Conservation (phyloP, 2,113 vertebrate genomes). For the Laticauda laticaudata region DNA sequence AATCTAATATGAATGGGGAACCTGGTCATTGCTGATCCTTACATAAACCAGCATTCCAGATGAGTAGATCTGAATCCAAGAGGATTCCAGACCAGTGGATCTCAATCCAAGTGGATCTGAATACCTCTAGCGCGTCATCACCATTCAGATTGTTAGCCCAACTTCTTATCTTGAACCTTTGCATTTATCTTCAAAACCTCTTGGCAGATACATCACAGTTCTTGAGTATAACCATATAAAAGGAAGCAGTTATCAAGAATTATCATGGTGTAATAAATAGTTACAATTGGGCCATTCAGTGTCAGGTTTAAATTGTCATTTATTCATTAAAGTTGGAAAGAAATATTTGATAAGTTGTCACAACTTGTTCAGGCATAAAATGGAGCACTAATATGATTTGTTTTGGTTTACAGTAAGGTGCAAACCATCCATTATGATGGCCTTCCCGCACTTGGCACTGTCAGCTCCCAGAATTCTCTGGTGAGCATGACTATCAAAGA, state of each 20-base stretch:
- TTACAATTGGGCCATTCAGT: not conserved
- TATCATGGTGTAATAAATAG: not conserved
- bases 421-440: not conserved
- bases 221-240: not conserved
- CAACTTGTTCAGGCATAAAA: not conserved
- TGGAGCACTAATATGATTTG: not conserved
- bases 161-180: not conserved
- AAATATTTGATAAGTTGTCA: not conserved
- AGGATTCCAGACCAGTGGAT: not conserved
- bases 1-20: not conserved
- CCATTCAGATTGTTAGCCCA: not conserved
- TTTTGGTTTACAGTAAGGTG: not conserved
- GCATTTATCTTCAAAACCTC: not conserved
- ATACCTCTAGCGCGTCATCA: not conserved
- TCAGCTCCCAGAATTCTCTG: not conserved
- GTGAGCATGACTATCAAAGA: not conserved
- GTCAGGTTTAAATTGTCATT: not conserved
- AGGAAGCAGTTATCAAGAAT: not conserved
- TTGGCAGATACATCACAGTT: not conserved
- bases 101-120: not conserved
- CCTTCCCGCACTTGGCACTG: not conserved
- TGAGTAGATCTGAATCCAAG: not conserved
- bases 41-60: not conserved
- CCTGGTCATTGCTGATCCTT: not conserved
- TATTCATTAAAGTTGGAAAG: not conserved